Evolutionary conservation across 2,113 vertebrate genomes (phyloP).

Genomic region (Edolisoma coerulescens): DNA sequence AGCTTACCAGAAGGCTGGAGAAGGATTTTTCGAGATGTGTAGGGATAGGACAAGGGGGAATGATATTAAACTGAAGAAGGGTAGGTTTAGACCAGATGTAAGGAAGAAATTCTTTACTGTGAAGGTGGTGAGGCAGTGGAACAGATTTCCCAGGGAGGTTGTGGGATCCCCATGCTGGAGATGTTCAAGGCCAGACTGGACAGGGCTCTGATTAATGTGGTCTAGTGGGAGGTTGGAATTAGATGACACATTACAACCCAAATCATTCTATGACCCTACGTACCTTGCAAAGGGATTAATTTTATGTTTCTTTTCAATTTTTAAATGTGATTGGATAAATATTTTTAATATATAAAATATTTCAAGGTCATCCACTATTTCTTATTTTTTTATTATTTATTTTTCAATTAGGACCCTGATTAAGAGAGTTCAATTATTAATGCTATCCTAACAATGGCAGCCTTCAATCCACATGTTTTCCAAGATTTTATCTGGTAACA

Average conservation of each 20-base stretch:
- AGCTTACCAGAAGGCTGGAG: neutral
- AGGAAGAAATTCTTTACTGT: neutral
- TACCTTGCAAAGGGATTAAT: neutral
- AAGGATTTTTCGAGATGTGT: neutral
- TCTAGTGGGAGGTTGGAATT: neutral
- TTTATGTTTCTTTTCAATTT: neutral
- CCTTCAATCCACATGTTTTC: neutral
- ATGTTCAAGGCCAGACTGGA: neutral
- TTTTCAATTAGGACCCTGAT: neutral
- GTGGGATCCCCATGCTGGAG: neutral
- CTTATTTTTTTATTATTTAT: neutral
- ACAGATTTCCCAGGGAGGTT: neutral
- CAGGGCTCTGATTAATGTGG: accelerated
- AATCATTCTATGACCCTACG: neutral
- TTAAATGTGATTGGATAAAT: neutral
- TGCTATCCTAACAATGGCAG: neutral
- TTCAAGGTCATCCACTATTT: neutral
- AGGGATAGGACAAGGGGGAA: neutral
- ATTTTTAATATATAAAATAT: neutral
- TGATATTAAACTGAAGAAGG: neutral
- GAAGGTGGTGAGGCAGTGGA: neutral
- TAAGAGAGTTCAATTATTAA: neutral
- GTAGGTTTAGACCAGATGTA: neutral
- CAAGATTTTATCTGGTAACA: neutral
- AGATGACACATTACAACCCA: neutral